Evolutionary conservation across 2,888 invertebrate species (phyloP), one percentile per base, ranked within the genome.

Genomic region (Apamea epomidion): DNA sequence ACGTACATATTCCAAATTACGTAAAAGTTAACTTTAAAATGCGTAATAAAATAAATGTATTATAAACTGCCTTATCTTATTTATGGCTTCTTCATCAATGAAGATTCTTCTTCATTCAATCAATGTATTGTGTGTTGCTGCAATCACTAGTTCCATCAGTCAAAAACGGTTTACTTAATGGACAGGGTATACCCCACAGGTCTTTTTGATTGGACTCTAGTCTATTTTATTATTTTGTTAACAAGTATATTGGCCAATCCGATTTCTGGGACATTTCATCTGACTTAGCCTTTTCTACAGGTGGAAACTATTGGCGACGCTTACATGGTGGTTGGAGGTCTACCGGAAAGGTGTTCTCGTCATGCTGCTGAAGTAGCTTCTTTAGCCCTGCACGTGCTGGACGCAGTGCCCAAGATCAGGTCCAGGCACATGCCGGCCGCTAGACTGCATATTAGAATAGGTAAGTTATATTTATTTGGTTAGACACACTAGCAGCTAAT

Each of bases 231-330:
- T 32, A 48, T 29, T 60, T 29, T 60, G 29, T 16, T 48, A 48
- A 54, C 21, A 62, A 62, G 7, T n/a, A 60, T 60, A 60, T 69
- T 29, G 0, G 3, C 25, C 10, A 25, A 16, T 16, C 32, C 5
- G 8, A 72, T 72, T 37, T 54, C 10, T 12, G n/a, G 2, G 2
- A 32, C 25, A 54, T 14, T 10, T 32, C 18, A 60, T 37, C 25
- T 32, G 6, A 62, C 37, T 21, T 2, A n/a, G 7, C 21, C 21
- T n/a, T 4, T 32, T 29, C 16, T 54, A 2, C 67, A 98, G 97
- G 98, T 99, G 83, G 98, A 98, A 93, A 98, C 98, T 0, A 98
- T 98, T 90, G 98, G 98, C 0, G 98, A 98, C 91, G 98, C 98
- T 0, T 98, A 98, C 92, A 98, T 98, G 98, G 98, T 98, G 51